Evolutionary conservation across 1,140 invertebrate species (phyloP), one percentile per base, ranked within the genome.

Genomic region (Mycetomoellerius zeteki): DNA sequence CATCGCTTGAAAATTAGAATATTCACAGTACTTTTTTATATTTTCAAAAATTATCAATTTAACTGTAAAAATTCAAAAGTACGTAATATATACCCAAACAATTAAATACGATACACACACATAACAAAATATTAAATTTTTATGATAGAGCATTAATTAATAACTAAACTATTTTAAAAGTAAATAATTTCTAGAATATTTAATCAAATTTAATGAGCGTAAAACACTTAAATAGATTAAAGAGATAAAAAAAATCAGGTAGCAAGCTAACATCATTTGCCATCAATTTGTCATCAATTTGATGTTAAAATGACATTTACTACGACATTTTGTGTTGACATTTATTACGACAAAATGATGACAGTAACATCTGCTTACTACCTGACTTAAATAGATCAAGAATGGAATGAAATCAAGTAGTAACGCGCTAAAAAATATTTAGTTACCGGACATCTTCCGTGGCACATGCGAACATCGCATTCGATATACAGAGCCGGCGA

Each of bases 401-500:
- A 71, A 5, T 37, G 5, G 21, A 56, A 16, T 30, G 12, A 37
- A 72, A 73, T 24, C 37, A n/a, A 60, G 47, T 24, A 50, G 10
- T 21, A 8, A 30, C 12, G 8, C 6, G 24, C 8, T 6, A 12
- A n/a, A 10, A n/a, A 56, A 21, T 56, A 19, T 64, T 2, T 60
- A 27, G 96, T 97, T 96, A 99, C 98, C 87, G 98, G 98, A 96
- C 98, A 99, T 91, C 98, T 96, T 78, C 98, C 98, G 94, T 99
- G 98, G 94, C 98, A 99, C 98, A 99, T 99, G 81, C 98, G 96
- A 50, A 99, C 98, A 94, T 99, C 98, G 92, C 98, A 99, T 95
- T 99, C 98, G 84, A 99, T 98, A 95, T 99, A 99, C 0, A 99
- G 96, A 5, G 98, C 98, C 2, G 98, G 98, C 0, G 98, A 99